Evolutionary conservation across 2,113 vertebrate genomes (phyloP), one percentile per base, ranked within the genome.

Genomic region (Neolamprologus tretocephalus): DNA sequence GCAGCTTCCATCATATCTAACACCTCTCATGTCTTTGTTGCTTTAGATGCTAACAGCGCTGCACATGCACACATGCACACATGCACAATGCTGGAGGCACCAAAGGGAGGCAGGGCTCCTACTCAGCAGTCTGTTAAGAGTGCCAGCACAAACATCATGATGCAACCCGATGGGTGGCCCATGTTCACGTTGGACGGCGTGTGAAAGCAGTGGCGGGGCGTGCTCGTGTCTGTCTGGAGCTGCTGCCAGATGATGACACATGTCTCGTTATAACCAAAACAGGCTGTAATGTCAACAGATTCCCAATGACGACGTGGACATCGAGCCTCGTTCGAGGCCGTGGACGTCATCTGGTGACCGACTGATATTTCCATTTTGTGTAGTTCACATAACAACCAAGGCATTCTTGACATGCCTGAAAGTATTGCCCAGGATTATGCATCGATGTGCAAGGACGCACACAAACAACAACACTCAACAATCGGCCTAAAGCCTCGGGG

Each of bases 201-300:
- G 28, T 85, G 51, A 19, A 31, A 4, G 71, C 71, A 17, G 23
- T 4, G 16, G 40, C 7, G 33, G 55, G 21, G 35, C 49, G 21
- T 37, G 47, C 84, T 68, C 86, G 17, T 80, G 53, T 91, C 54
- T 63, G 51, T 84, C 73, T 89, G 89, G 73, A 73, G 75, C 63
- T 87, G 87, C 78, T 82, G 58, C 86, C 89, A 83, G 58, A 79
- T 23, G 81, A 91, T 87, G 87, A 92, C 21, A 83, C 47, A 17
- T 68, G 87, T 84, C 85, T 88, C 31, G 4, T 80, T 87, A 55
- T 81, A 71, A 89, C 61, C n/a, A 89, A 89, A 86, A 86, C 33
- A 71, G 82, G 4, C 47, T 31, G 23, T 26, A 16, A 82, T 66
- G 83, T 78, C 49, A 86, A 84, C 85, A 78, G 79, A 82, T 80